These are phyloP conservation scores for Agrotis clavis DNA, from an alignment of 2,888 invertebrate genomes.

Conservation along the genomic window DNA sequence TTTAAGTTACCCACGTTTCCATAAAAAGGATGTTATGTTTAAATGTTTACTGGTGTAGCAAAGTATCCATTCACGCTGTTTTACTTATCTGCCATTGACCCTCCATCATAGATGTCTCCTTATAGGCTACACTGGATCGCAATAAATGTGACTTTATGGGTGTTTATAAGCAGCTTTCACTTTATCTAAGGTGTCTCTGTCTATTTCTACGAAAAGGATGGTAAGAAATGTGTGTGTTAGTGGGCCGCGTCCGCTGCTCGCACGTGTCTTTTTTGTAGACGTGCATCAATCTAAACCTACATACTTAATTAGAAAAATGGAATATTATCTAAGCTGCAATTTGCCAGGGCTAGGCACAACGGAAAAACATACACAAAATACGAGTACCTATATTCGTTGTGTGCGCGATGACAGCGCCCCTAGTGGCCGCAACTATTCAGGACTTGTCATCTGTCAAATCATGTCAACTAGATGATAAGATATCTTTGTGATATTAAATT, in stretches of 20 bases:
- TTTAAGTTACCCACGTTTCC: constrained; percentile 23
- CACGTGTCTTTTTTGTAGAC: constrained; percentile 83
- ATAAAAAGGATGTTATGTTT: constrained; percentile 38
- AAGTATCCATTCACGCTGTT: constrained; percentile 49
- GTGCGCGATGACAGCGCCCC: no score
- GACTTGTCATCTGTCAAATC: no score
- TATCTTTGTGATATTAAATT: no score
- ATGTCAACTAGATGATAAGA: no score
- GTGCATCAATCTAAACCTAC: constrained; percentile 82
- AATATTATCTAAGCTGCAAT: constrained; percentile 69
- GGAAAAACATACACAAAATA: constrained; percentile 5
- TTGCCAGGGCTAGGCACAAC: neutral
- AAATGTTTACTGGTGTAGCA: constrained; percentile 37
- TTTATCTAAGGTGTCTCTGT: constrained; percentile 87
- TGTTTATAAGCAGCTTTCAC: constrained; percentile 89
- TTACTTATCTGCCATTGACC: constrained; percentile 60
- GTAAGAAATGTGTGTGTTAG: constrained; percentile 90
- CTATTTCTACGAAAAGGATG: constrained; percentile 90
- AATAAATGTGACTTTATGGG: constrained; percentile 87
- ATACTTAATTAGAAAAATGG: constrained; percentile 84
- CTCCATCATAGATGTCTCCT: constrained; percentile 74
- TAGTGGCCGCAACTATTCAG: no score
- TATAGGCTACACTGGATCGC: constrained; percentile 79
- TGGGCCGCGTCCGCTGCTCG: constrained; percentile 87
- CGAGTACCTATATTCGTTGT: no score